phyloP scores from a whole-genome alignment of 2,797 vertebrate genomes.

The Sphenopsis melanotis region DNA sequence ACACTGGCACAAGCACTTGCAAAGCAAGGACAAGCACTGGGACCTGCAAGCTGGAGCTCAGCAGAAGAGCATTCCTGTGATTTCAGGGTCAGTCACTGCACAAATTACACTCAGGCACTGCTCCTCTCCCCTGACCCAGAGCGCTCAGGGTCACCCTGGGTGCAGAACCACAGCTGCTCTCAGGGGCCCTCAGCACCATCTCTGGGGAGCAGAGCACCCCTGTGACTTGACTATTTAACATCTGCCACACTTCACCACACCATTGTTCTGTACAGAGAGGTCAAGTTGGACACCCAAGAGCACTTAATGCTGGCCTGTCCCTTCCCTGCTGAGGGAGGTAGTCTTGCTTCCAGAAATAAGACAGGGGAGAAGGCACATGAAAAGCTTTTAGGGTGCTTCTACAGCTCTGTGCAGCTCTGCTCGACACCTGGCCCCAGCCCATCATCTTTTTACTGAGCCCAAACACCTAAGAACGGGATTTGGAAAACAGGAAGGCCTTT shows the following conservation, averaged over 20 bases:
- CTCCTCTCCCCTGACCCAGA: background rate
- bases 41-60: background rate
- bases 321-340: background rate
- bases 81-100: background rate
- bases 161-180: background rate
- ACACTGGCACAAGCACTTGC: fast-evolving
- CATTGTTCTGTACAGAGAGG: fast-evolving
- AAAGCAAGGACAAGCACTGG: background rate
- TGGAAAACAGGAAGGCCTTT: background rate
- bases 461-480: background rate
- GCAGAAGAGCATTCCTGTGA: background rate
- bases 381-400: background rate
- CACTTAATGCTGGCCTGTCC: background rate
- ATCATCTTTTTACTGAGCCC: background rate
- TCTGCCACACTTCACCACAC: background rate
- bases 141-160: background rate
- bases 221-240: background rate
- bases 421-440: background rate
- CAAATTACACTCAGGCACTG: background rate
- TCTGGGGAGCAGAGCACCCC: background rate
- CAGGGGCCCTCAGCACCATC: background rate
- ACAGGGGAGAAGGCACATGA: background rate
- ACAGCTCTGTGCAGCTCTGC: background rate
- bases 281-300: fast-evolving
- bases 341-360: background rate